Base-by-base conservation (phyloP, 2,888 invertebrate genomes). In the Drosophila helvetica region DNA sequence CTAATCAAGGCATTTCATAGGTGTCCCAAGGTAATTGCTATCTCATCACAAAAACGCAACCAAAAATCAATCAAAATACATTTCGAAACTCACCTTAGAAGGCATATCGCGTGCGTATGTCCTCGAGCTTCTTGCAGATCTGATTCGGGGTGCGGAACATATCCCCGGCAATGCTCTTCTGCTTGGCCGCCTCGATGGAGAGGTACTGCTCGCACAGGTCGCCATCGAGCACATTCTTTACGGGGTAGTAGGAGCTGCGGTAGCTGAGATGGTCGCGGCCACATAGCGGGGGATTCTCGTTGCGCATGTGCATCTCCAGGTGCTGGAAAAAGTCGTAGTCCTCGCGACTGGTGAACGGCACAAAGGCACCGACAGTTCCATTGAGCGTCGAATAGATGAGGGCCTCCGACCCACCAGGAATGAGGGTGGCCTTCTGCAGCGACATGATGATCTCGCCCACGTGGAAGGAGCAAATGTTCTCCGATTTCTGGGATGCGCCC, bases 261-360 rank as follows among this genome's bases (percentile, higher is more conserved):
- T 96, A 99, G 0, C 98, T 98, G 30, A 99, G 93, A 92, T 99
- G 99, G 92, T 99, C 99, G 19, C 99, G 93, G 0, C 99, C 99
- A 92, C 99, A 98, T 0, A 99, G 93, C 0, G 99, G 99, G 0
- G 98, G 94, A 92, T 98, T 96, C 92, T 99, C 99, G 76, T 98
- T 97, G 57, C 99, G 93, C 98, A 99, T 98, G 92, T 99, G 99
- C 99, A 99, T 99, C 92, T 99, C 99, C 74, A 99, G 93, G 93
- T 99, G 98, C 91, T 99, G 99, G 93, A 99, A 99, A 92, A 99
- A 99, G 91, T 99, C 99, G 86, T 98, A 98, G 92, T 99, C 99
- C 93, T 99, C 98, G 84, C 98, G 95, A 18, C 98, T 97, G 0
- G 98, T 98, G 90, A 99, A 98, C 0, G 98, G 98, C 19, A 98